These are phyloP conservation scores for Boloria selene DNA, from an alignment of 2,888 invertebrate genomes.

Conservation along the genomic window DNA sequence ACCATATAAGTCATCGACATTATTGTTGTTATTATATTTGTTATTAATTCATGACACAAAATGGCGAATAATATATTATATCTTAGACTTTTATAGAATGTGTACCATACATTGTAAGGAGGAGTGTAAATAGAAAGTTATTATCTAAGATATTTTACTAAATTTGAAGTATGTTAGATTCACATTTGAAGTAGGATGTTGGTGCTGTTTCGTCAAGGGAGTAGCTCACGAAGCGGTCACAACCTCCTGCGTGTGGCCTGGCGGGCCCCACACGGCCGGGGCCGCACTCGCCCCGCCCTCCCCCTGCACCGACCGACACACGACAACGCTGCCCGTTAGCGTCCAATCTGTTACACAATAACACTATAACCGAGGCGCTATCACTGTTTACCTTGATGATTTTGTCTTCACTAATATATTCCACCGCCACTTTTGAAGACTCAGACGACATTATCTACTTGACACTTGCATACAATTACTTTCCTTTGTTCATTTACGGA, in stretches of 20 bases:
- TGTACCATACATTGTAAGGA: not conserved
- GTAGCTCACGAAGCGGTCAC: constrained; percentile 82
- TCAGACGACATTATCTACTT: constrained; percentile 81
- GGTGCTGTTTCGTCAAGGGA: constrained; percentile 72
- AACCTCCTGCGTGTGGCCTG: constrained; percentile 83
- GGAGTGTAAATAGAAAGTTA: not conserved
- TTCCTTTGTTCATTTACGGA: constrained; percentile 76
- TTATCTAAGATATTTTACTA: not conserved
- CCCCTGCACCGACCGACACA: constrained; percentile 77
- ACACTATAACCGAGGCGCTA: constrained; percentile 64
- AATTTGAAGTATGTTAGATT: not conserved
- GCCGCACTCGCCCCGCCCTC: constrained; percentile 81
- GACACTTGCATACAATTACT: constrained; percentile 71
- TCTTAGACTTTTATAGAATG: not conserved
- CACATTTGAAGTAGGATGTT: constrained; percentile 28
- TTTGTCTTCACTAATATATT: constrained; percentile 79
- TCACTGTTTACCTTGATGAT: constrained; percentile 71
- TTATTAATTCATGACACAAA: not conserved
- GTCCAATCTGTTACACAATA: constrained; percentile 79
- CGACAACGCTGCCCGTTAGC: constrained; percentile 79
- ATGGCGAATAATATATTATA: constrained; percentile 12
- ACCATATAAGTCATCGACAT: not conserved
- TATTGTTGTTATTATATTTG: not conserved
- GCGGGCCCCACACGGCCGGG: constrained; percentile 83
- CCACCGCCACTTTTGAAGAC: constrained; percentile 74